phyloP scores from a whole-genome alignment of 2,888 invertebrate species.

The Tachina fera region DNA sequence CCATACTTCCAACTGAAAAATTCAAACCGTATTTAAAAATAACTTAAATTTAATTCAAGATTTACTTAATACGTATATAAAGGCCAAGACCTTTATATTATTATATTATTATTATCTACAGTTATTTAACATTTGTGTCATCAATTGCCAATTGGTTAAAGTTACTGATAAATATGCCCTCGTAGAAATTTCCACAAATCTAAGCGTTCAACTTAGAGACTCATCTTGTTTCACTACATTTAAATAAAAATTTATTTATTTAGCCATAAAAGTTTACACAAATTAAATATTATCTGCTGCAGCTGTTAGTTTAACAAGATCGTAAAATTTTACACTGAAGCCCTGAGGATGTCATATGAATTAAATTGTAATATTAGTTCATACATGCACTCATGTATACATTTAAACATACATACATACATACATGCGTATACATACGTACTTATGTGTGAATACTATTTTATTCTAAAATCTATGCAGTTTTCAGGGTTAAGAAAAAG shows the following conservation, averaged over 20 bases:
- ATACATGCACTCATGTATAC: no score
- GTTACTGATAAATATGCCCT: neutral
- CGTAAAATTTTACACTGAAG: conserved; percentile 3
- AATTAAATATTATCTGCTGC: conserved; percentile 52
- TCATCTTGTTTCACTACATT: neutral
- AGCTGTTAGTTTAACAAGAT: conserved; percentile 33
- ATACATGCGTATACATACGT: no score
- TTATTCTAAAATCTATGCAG: neutral
- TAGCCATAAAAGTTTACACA: conserved; percentile 57
- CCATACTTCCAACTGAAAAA: no score
- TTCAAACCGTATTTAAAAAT: no score
- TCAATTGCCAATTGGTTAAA: neutral
- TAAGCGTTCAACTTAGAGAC: neutral
- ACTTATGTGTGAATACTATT: no score
- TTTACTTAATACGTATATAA: no score
- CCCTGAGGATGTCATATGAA: conserved; percentile 33
- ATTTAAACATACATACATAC: no score
- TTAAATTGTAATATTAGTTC: neutral
- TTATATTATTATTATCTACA: no score
- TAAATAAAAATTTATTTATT: conserved; percentile 23
- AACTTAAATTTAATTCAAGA: no score
- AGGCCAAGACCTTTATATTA: no score
- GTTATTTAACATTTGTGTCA: no score
- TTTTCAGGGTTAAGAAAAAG: neutral
- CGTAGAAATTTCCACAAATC: neutral